phyloP scores from a whole-genome alignment of 2,113 vertebrate genomes.

The Sinocyclocheilus grahami region DNA sequence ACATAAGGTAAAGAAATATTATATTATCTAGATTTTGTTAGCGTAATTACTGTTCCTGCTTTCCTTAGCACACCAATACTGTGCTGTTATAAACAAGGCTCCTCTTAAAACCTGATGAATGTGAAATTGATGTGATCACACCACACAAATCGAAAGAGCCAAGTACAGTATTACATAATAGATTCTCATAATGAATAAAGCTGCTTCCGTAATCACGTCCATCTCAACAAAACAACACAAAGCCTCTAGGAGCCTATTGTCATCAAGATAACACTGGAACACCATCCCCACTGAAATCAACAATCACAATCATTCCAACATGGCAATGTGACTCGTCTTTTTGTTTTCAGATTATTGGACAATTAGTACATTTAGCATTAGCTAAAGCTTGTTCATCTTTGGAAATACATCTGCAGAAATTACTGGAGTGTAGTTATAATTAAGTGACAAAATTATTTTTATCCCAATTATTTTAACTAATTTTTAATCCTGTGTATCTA shows the following conservation, averaged over 20 bases:
- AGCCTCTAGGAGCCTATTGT: conserved; percentile 14
- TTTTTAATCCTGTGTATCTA: not conserved
- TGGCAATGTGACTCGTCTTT: not conserved
- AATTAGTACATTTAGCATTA: not conserved
- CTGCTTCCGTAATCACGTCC: conserved; percentile 17
- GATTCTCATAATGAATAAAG: conserved; percentile 12
- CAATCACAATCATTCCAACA: not conserved
- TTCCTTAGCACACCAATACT: not conserved
- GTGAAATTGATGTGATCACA: not conserved
- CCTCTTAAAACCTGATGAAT: not conserved
- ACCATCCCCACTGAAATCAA: not conserved
- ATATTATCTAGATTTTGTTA: not conserved
- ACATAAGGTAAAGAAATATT: no score
- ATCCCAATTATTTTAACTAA: no score
- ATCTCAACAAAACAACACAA: conserved; percentile 11
- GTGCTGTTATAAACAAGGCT: not conserved
- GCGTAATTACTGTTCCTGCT: not conserved
- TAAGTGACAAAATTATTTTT: not conserved
- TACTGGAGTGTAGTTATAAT: not conserved
- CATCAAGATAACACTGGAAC: not conserved
- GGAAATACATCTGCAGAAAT: no score
- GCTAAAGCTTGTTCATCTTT: no score
- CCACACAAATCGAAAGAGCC: not conserved
- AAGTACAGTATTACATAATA: conserved; percentile 31
- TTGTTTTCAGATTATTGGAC: not conserved